Conservation (phyloP, 2,797 vertebrate species). For the Pempheris klunzingeri region DNA sequence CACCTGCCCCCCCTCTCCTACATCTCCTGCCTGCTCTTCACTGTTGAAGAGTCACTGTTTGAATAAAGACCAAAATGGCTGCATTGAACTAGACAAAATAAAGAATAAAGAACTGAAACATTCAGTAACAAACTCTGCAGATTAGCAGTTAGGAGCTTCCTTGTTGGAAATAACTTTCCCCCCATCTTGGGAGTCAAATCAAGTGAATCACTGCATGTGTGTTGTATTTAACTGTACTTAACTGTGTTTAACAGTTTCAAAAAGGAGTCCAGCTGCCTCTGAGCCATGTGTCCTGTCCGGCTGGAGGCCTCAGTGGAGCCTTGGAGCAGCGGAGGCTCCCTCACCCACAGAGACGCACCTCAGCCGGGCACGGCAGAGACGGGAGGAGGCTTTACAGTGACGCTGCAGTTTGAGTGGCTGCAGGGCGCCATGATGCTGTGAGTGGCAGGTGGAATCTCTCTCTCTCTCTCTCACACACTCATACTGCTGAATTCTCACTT, state of each 20-base stretch:
- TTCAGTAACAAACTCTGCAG: slow-evolving; percentile 1
- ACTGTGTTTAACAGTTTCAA: slow-evolving; percentile 41
- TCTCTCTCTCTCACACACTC: slow-evolving; percentile 8
- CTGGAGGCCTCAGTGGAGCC: slow-evolving; percentile 39
- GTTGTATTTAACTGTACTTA: no score
- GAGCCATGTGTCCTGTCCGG: slow-evolving; percentile 3
- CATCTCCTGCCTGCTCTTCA: no score
- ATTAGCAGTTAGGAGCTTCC: slow-evolving; percentile 8
- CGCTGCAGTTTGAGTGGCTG: slow-evolving; percentile 48
- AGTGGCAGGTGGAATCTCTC: slow-evolving; percentile 53
- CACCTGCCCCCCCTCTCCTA: no score
- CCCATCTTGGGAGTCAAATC: slow-evolving; percentile 30
- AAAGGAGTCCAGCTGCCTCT: slow-evolving; percentile 19
- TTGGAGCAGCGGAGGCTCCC: slow-evolving; percentile 15
- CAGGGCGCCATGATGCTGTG: slow-evolving; percentile 39
- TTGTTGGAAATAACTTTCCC: slow-evolving; percentile 47
- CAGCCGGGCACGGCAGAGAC: not conserved
- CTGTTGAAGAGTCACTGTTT: no score
- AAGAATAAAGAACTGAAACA: no score
- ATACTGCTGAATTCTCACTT: slow-evolving; percentile 8
- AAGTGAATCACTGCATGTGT: slow-evolving; percentile 26
- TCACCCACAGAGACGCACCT: slow-evolving; percentile 15
- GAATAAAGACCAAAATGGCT: no score
- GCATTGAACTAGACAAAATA: no score
- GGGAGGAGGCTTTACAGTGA: slow-evolving; percentile 4